Evolutionary conservation across 1,140 invertebrate species (phyloP).

Genomic region (Diuraphis noxia): DNA sequence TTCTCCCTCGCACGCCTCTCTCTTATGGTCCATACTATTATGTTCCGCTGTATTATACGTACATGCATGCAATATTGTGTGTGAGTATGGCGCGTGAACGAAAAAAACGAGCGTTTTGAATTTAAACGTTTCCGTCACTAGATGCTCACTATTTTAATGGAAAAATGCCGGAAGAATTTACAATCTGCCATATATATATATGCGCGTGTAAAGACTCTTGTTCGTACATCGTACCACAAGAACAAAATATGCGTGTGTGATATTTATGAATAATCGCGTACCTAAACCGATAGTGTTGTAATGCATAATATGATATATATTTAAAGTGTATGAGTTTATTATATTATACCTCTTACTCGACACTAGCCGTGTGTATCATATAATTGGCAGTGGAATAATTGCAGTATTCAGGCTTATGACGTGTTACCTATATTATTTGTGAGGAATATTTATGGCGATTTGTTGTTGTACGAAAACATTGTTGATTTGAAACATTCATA

Average conservation of each 20-base stretch:
- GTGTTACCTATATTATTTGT: not conserved
- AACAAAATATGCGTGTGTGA: not conserved
- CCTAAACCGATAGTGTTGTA: not conserved
- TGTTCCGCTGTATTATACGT: not conserved
- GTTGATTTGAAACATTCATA: not conserved
- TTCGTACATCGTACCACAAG: not conserved
- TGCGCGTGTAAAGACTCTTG: not conserved
- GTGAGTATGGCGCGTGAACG: not conserved
- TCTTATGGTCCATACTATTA: not conserved
- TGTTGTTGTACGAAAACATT: not conserved
- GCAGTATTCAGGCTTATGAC: not conserved
- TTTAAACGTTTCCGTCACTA: conserved; percentile 25
- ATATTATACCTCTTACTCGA: not conserved
- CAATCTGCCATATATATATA: not conserved
- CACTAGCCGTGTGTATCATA: not conserved
- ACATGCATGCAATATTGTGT: too few species aligned
- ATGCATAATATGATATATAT: too few species aligned
- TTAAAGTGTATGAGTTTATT: not conserved
- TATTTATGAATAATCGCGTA: not conserved
- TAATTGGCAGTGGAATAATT: not conserved
- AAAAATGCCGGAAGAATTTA: not conserved
- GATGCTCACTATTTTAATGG: not conserved
- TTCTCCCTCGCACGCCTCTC: not conserved
- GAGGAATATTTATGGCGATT: not conserved
- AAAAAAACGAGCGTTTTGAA: conserved; percentile 1